These are phyloP conservation scores for Psammodynastes pulverulentus DNA, from an alignment of 2,113 vertebrate species.

Conservation along the genomic window DNA sequence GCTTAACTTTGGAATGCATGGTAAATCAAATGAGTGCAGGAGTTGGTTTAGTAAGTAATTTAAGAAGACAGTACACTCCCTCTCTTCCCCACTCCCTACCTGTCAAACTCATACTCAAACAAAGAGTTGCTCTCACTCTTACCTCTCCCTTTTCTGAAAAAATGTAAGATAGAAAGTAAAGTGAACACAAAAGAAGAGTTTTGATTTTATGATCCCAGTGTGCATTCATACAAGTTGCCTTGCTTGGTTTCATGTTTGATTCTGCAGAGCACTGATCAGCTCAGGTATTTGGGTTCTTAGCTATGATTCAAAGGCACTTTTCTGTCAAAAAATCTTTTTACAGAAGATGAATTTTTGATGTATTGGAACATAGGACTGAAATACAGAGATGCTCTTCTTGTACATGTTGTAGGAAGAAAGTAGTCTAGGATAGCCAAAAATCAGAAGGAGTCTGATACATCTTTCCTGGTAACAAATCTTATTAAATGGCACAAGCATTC, in stretches of 20 bases:
- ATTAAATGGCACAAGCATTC: neutral
- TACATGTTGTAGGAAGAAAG: neutral
- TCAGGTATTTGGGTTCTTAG: neutral
- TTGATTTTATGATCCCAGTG: neutral
- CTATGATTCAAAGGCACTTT: neutral
- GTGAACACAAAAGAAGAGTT: neutral
- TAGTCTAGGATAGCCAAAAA: neutral
- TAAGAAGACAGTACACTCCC: conserved; percentile 2
- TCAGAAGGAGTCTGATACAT: neutral
- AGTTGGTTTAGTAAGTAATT: conserved; percentile 20
- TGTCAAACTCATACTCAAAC: conserved; percentile 3
- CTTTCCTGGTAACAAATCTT: neutral
- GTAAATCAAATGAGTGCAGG: conserved; percentile 39
- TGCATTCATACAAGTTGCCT: neutral
- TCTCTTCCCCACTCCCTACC: neutral
- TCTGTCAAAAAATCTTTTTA: neutral
- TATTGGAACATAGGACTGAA: neutral
- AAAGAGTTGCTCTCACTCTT: neutral
- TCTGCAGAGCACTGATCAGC: neutral
- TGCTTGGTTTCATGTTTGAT: neutral
- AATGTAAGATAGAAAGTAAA: neutral
- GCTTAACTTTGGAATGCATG: conserved; percentile 22
- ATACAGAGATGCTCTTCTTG: neutral
- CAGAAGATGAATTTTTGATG: neutral
- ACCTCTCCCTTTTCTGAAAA: neutral